phyloP scores from a whole-genome alignment of 2,113 vertebrate species.

The Camelus dromedarius region DNA sequence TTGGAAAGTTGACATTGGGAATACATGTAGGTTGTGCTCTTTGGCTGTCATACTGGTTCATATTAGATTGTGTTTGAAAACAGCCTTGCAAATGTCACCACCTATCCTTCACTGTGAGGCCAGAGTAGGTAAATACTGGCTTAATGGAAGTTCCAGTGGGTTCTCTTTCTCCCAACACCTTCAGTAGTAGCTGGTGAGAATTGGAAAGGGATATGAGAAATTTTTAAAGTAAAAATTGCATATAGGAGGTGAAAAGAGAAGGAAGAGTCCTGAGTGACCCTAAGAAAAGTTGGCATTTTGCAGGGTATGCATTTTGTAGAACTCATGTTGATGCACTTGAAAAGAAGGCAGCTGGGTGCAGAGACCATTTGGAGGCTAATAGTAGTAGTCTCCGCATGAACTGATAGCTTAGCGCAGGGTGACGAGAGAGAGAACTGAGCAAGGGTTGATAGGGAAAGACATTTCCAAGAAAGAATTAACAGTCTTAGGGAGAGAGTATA shows the following conservation, averaged over 20 bases:
- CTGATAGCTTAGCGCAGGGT: neutral
- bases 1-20: neutral
- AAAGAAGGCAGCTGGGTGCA: neutral
- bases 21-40: neutral
- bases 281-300: neutral
- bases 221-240: conserved; percentile 20
- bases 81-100: conserved; percentile 39
- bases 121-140: conserved; percentile 38
- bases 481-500: neutral
- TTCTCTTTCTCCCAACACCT: neutral
- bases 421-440: neutral
- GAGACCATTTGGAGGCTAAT: neutral
- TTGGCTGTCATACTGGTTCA: neutral
- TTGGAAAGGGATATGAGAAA: neutral
- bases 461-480: neutral
- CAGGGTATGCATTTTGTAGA: neutral
- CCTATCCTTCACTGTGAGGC: conserved; percentile 48
- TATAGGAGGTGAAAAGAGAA: neutral
- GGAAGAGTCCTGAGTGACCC: neutral
- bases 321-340: neutral
- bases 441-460: neutral
- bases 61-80: conserved; percentile 52
- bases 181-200: neutral
- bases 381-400: neutral
- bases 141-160: neutral